phyloP scores from a whole-genome alignment of 1,140 invertebrate species.

The Papilio glaucus region DNA sequence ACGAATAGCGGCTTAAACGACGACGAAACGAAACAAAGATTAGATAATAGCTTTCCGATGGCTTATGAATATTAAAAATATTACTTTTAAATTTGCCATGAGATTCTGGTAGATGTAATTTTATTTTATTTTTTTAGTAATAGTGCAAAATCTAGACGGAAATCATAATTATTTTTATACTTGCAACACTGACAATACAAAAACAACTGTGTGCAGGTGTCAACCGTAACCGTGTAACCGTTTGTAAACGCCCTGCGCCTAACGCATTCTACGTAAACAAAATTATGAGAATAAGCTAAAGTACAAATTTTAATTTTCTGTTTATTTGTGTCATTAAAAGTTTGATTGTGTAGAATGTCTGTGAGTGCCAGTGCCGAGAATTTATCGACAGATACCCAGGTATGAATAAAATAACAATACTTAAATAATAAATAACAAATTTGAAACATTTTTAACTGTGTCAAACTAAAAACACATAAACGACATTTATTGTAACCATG shows the following conservation, averaged over 20 bases:
- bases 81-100: too few relatives aligned
- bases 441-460: constrained; percentile 3
- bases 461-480: constrained; percentile 4
- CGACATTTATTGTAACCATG: constrained; percentile 4
- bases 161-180: neutral
- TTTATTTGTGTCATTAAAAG: constrained; percentile 44
- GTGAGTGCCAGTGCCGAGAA: constrained; percentile 88
- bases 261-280: constrained; percentile 34
- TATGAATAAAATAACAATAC: constrained; percentile 53
- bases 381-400: constrained; percentile 85
- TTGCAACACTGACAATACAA: constrained; percentile 42
- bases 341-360: constrained; percentile 80
- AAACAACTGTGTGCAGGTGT: constrained; percentile 39
- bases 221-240: constrained; percentile 38
- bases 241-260: constrained; percentile 46
- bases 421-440: neutral
- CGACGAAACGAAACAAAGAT: too few relatives aligned
- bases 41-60: too few relatives aligned
- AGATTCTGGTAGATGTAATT: too few relatives aligned
- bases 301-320: constrained; percentile 47
- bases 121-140: neutral
- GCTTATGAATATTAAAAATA: too few relatives aligned
- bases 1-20: too few relatives aligned
- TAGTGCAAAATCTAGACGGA: neutral
- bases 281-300: constrained; percentile 64